Evolutionary conservation across 2,888 invertebrate species (phyloP).

Genomic region (Asteroscopus sphinx): DNA sequence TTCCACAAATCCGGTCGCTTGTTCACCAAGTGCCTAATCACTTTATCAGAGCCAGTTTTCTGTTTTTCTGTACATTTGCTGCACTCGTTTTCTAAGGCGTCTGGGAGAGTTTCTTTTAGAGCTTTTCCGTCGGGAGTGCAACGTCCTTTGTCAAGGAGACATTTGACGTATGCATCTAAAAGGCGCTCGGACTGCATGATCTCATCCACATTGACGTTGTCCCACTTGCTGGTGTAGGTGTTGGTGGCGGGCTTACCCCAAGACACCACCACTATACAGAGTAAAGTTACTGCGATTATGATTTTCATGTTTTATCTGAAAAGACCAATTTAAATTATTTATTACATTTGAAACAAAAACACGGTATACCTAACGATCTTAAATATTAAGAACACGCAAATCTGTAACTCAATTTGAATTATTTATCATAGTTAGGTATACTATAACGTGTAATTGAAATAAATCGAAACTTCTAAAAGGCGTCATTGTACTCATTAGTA

Average conservation of each 20-base stretch:
- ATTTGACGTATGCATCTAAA: constrained; percentile 92
- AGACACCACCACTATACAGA: constrained; percentile 76
- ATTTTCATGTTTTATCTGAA: constrained; percentile 77
- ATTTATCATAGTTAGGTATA: no score
- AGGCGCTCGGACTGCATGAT: constrained; percentile 91
- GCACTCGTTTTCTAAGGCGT: constrained; percentile 93
- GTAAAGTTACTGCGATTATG: constrained; percentile 70
- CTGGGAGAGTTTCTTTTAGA: constrained; percentile 91
- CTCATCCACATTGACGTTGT: constrained; percentile 92
- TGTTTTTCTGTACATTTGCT: constrained; percentile 92
- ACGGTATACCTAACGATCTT: no score
- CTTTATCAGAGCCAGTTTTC: constrained; percentile 89
- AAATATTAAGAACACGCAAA: no score
- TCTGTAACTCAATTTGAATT: no score
- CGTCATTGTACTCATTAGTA: no score
- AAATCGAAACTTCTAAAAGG: no score
- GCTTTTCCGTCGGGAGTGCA: constrained; percentile 92
- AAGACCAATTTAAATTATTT: constrained; percentile 11
- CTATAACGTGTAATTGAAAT: no score
- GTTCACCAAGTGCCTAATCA: constrained; percentile 92
- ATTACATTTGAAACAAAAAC: not conserved
- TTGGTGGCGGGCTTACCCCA: constrained; percentile 75
- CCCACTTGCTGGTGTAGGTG: constrained; percentile 92
- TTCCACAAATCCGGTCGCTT: constrained; percentile 92
- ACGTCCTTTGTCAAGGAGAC: constrained; percentile 91